A percentile compares a stretch with the other conserved stretches of the same genome.
phyloP scores from a whole-genome alignment of 2,113 vertebrate species.

The Corynorhinus townsendii region DNA sequence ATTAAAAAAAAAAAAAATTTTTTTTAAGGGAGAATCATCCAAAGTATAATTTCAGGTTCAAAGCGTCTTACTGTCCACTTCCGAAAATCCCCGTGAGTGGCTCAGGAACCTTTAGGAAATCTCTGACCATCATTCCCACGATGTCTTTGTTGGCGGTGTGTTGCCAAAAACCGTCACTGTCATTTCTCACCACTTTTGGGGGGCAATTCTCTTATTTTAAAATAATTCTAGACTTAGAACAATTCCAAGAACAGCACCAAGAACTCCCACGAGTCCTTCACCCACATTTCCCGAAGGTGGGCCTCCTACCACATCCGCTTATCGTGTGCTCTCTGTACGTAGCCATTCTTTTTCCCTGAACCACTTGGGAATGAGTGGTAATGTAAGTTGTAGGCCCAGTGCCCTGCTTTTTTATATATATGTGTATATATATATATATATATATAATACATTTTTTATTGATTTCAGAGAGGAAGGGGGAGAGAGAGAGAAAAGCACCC shows the following conservation, averaged over 20 bases:
- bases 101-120: slow-evolving; percentile 51
- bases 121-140: neutral
- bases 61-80: slow-evolving; percentile 46
- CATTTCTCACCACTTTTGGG: slow-evolving; percentile 14
- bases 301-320: neutral
- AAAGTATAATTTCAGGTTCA: slow-evolving; percentile 64
- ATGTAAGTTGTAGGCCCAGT: neutral
- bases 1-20: neutral
- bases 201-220: neutral
- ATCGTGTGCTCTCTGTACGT: neutral
- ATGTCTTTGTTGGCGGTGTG: slow-evolving; percentile 60
- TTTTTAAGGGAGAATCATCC: neutral
- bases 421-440: no score
- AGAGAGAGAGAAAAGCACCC: no score
- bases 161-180: slow-evolving; percentile 37
- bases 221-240: neutral
- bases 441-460: no score
- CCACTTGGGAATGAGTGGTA: neutral
- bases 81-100: slow-evolving; percentile 45
- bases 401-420: no score
- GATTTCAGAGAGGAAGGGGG: no score
- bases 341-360: neutral
- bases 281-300: neutral
- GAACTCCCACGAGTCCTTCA: neutral
- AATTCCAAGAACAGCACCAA: neutral